Evolutionary conservation across 2,888 invertebrate genomes (phyloP), one percentile per base, ranked within the genome.

Genomic region (Leptopterna dolabrata): DNA sequence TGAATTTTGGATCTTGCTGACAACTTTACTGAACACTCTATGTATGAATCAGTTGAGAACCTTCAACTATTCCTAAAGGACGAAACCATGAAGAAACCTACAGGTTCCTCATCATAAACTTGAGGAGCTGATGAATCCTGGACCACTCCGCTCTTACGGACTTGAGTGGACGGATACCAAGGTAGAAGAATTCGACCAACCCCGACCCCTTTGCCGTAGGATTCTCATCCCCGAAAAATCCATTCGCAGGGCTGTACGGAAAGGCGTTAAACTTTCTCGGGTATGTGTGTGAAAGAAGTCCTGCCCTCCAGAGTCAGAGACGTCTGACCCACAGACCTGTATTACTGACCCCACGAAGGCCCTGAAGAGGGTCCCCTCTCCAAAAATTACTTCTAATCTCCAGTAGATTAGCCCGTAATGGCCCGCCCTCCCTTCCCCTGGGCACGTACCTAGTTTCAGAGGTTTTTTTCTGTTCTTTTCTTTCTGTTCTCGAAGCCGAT

Each of bases 271-370:
- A 73, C 76, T 41, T 78, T 78, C 47, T 45, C 73, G 76, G 41
- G 63, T 41, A 43, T 19, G 43, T 70, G 43, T 70, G 78, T 80
- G 51, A 51, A 83, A 51, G 71, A 83, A 83, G 71, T 36, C 36
- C 36, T 36, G 47, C 30, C 51, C 51, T 45, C 27, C 45, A 14
- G 47, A 78, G 78, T 45, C 78, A 19, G 45, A 85, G 85, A 41
- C 51, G 30, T 45, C 85, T 88, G 88, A 88, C 88, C 88, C 85
- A 88, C 80, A 88, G 88, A 88, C 88, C 88, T 84, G 84, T 76
- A 88, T 88, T 84, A 76, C 76, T 85, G 88, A 87, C 87, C 87
- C 87, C 82, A 36, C 71, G 84, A 73, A 19, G 83, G 55, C 19
- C 81, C 51, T 30, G 47, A 47, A 19, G 81, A 24, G 29, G 45